These are phyloP conservation scores for Leptinotarsa defecta DNA, from an alignment of 1,140 invertebrate species.

Conservation along the genomic window DNA sequence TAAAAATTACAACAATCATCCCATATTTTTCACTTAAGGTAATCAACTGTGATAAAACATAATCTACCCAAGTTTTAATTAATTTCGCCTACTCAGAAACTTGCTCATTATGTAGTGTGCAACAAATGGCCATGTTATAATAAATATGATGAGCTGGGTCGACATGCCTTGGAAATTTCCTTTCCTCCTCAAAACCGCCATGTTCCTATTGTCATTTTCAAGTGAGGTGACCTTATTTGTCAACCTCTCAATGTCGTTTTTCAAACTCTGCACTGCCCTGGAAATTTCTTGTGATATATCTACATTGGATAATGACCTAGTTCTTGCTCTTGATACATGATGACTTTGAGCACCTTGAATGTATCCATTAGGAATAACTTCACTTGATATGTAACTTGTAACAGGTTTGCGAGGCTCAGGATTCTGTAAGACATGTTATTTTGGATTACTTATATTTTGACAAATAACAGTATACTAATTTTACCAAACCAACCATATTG, in stretches of 20 bases:
- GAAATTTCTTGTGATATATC: constrained; percentile 57
- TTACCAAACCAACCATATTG: too few relatives aligned
- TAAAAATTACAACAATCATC: too few relatives aligned
- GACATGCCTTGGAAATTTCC: constrained; percentile 52
- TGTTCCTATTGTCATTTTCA: constrained; percentile 47
- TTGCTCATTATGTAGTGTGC: constrained; percentile 57
- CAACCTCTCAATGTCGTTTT: constrained; percentile 56
- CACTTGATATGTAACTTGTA: constrained; percentile 4
- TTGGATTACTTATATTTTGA: background rate
- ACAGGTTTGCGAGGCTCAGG: constrained; percentile 38
- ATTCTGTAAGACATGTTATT: constrained; percentile 37
- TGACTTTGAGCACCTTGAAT: constrained; percentile 38
- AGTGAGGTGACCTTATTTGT: constrained; percentile 54
- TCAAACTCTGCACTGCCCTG: constrained; percentile 55
- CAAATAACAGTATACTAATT: too few relatives aligned
- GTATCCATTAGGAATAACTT: constrained; percentile 37
- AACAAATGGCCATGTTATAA: constrained; percentile 66
- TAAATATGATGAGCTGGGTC: constrained; percentile 60
- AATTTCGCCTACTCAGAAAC: constrained; percentile 20
- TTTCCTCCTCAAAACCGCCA: constrained; percentile 32
- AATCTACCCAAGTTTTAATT: background rate
- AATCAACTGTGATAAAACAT: too few relatives aligned
- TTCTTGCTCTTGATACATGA: constrained; percentile 43
- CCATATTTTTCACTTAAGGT: too few relatives aligned
- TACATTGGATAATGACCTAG: constrained; percentile 35